Evolutionary conservation across 1,140 invertebrate genomes (phyloP).

Genomic region (Nephila pilipes): DNA sequence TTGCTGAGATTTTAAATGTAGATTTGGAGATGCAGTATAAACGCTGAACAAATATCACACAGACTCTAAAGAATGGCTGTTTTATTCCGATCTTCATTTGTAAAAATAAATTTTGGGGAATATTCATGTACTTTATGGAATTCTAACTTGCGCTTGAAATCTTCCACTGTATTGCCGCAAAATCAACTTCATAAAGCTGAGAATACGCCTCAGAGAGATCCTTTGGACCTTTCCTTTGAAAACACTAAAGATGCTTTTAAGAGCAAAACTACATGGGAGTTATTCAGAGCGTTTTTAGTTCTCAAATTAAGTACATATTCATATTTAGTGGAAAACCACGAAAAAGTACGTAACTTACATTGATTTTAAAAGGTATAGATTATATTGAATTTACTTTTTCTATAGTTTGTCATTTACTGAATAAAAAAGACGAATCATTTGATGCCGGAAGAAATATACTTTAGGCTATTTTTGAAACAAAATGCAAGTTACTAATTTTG

Average conservation of each 20-base stretch:
- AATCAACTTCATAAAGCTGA: neutral
- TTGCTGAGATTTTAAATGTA: no score
- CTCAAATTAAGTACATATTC: conserved; percentile 95
- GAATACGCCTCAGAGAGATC: conserved; percentile 82
- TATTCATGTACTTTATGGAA: neutral
- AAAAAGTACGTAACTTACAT: conserved; percentile 86
- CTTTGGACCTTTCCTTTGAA: conserved; percentile 91
- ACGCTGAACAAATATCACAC: no score
- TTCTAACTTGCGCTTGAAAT: neutral
- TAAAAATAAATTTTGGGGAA: neutral
- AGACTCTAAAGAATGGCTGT: neutral
- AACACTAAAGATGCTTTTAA: conserved; percentile 87
- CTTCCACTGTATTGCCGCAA: neutral
- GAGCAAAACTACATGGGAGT: conserved; percentile 96
- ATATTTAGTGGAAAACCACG: conserved; percentile 95
- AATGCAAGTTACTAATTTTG: no score
- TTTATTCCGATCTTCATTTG: neutral
- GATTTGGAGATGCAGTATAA: no score
- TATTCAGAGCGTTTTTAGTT: conserved; percentile 94
- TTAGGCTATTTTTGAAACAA: no score
- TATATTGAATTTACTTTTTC: no score
- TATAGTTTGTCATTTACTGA: no score
- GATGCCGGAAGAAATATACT: no score
- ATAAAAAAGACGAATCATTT: no score
- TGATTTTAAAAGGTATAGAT: no score